Conservation (phyloP, 2,113 vertebrate species). For the Odontophorus gujanensis region DNA sequence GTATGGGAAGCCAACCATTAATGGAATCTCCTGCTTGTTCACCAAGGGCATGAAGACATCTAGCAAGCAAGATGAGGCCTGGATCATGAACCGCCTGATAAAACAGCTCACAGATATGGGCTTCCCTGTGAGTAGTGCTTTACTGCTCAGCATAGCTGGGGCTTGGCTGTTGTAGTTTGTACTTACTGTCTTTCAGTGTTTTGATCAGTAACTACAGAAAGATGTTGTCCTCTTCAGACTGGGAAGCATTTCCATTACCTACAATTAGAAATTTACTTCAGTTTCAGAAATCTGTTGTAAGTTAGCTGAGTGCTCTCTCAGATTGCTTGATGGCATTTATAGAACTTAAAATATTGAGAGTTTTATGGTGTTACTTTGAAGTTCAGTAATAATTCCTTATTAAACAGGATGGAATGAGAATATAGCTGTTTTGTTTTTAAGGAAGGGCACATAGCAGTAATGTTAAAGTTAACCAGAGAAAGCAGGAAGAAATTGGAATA, state of each 20-base stretch:
- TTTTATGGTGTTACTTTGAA: background rate
- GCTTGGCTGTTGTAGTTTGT: background rate
- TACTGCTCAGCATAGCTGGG: background rate
- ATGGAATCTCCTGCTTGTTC: conserved; percentile 45
- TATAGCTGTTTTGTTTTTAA: background rate
- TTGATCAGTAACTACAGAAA: background rate
- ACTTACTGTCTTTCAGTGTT: background rate
- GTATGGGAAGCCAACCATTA: background rate
- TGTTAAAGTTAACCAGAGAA: background rate
- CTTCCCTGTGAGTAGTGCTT: conserved; percentile 88
- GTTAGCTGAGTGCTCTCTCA: background rate
- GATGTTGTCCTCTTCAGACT: background rate
- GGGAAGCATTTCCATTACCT: background rate
- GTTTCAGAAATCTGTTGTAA: background rate
- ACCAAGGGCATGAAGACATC: conserved; percentile 88
- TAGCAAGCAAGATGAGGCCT: conserved; percentile 93
- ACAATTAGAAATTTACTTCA: background rate
- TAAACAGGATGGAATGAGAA: background rate
- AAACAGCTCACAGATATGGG: conserved; percentile 99
- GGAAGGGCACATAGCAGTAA: background rate
- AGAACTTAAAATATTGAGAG: background rate
- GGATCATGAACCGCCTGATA: conserved; percentile 96
- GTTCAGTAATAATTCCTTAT: background rate
- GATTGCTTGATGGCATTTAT: background rate
- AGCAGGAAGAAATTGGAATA: background rate